Conservation (phyloP, 2,888 invertebrate species). For the Dolomedes plantarius region DNA sequence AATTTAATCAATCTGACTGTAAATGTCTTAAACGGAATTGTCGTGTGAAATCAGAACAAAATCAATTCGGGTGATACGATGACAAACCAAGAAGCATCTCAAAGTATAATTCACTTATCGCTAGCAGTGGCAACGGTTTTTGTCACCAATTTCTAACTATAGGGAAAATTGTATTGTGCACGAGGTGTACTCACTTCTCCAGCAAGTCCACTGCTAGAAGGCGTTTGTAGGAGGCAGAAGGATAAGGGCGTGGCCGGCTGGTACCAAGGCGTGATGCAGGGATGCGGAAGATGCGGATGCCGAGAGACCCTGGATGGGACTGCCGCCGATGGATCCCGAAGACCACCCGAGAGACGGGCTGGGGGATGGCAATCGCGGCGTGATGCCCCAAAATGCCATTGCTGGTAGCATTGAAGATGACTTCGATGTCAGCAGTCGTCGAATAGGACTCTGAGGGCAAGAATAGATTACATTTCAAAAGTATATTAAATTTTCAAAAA, state of each 20-base stretch:
- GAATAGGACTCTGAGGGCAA: constrained; percentile 40
- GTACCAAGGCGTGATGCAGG: constrained; percentile 43
- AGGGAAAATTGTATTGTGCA: too few relatives aligned
- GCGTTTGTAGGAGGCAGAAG: constrained; percentile 57
- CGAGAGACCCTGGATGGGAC: constrained; percentile 19
- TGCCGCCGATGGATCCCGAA: constrained; percentile 45
- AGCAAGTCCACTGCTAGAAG: constrained; percentile 17
- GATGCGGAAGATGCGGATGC: constrained; percentile 56
- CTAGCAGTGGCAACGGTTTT: too few relatives aligned
- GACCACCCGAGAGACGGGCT: constrained; percentile 61
- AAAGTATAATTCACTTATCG: too few relatives aligned
- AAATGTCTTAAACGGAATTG: too few relatives aligned
- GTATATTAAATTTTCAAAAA: too few relatives aligned
- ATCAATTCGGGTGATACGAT: too few relatives aligned
- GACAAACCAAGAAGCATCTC: too few relatives aligned
- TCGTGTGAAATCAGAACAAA: too few relatives aligned
- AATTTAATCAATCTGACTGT: too few relatives aligned
- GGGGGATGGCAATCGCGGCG: constrained; percentile 46
- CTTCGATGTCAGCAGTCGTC: constrained; percentile 35
- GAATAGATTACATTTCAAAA: too few relatives aligned
- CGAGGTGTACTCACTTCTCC: constrained; percentile 31
- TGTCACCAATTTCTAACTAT: too few relatives aligned
- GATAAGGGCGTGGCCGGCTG: constrained; percentile 53
- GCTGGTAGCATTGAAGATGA: constrained; percentile 33
- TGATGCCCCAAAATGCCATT: constrained; percentile 33